Evolutionary conservation across 1,140 invertebrate species (phyloP).

Genomic region (Stegodyphus dumicola): DNA sequence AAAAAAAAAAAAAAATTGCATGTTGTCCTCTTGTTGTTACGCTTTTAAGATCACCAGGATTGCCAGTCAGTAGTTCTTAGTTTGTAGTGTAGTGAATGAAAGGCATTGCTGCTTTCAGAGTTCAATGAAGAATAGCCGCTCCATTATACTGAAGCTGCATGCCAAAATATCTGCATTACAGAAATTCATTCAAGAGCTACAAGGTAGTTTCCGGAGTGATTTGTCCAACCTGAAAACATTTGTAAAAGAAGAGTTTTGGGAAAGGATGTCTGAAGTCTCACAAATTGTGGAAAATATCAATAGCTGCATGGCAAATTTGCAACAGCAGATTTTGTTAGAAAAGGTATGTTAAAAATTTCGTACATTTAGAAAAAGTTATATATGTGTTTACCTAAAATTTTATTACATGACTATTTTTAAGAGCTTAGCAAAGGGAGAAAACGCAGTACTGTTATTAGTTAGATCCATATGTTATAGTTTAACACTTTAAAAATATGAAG

Average conservation of each 20-base stretch:
- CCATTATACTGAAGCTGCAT: slow-evolving; percentile 61
- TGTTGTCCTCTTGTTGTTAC: too few species aligned
- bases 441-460: too few species aligned
- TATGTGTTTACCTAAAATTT: too few species aligned
- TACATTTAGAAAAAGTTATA: too few species aligned
- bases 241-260: slow-evolving; percentile 39
- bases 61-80: neutral
- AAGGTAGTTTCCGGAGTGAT: slow-evolving; percentile 26
- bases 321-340: slow-evolving; percentile 24
- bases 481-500: too few species aligned
- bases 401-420: too few species aligned
- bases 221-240: slow-evolving; percentile 26
- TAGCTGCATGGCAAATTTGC: neutral
- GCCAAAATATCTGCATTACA: slow-evolving; percentile 61
- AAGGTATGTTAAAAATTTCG: slow-evolving; percentile 9
- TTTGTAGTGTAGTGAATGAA: slow-evolving; percentile 32
- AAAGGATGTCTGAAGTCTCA: slow-evolving; percentile 29
- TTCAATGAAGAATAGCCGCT: slow-evolving; percentile 55
- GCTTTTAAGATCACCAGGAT: too few species aligned
- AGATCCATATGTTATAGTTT: too few species aligned
- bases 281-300: slow-evolving; percentile 35
- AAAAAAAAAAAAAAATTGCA: neutral
- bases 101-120: slow-evolving; percentile 59
- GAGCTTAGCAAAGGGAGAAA: too few species aligned
- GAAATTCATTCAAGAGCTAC: slow-evolving; percentile 51